A percentile compares a stretch with the other conserved stretches of the same genome.
Evolutionary conservation across 2,113 vertebrate species (phyloP).

Genomic region (Platysternon megacephalum): DNA sequence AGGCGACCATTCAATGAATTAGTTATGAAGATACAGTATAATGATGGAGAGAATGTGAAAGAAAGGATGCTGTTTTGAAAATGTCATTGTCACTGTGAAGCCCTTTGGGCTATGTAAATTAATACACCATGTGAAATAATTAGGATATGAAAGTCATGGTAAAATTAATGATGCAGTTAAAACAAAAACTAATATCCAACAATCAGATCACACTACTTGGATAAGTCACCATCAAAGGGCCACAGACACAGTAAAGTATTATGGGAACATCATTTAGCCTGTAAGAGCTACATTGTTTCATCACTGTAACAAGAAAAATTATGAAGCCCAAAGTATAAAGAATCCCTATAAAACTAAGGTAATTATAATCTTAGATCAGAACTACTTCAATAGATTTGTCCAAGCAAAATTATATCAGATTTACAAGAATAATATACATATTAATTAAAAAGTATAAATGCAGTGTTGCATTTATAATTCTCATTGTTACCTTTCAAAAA

Average conservation of each 20-base stretch:
- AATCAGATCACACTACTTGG: neutral
- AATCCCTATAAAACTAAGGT: neutral
- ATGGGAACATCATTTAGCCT: neutral
- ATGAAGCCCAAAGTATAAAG: neutral
- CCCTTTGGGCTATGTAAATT: conserved; percentile 56
- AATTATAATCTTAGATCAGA: neutral
- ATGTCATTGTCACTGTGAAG: conserved; percentile 29
- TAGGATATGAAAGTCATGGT: conserved; percentile 5
- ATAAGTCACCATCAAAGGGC: conserved; percentile 14
- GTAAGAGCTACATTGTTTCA: neutral
- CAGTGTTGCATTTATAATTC: neutral
- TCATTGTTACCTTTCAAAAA: neutral
- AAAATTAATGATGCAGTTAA: conserved; percentile 39
- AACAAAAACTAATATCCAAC: conserved; percentile 43
- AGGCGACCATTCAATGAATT: neutral
- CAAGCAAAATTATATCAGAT: neutral
- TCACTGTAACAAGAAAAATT: neutral
- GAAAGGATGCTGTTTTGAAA: neutral
- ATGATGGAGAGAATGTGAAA: neutral
- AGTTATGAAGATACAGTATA: neutral
- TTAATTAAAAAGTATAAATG: neutral
- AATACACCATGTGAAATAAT: conserved; percentile 47
- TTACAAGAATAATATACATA: neutral
- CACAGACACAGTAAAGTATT: neutral
- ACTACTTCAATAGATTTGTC: neutral